A percentile compares a stretch with the other conserved stretches of the same genome.
Evolutionary conservation across 2,113 vertebrate genomes (phyloP).

Genomic region (Camarhynchus parvulus): DNA sequence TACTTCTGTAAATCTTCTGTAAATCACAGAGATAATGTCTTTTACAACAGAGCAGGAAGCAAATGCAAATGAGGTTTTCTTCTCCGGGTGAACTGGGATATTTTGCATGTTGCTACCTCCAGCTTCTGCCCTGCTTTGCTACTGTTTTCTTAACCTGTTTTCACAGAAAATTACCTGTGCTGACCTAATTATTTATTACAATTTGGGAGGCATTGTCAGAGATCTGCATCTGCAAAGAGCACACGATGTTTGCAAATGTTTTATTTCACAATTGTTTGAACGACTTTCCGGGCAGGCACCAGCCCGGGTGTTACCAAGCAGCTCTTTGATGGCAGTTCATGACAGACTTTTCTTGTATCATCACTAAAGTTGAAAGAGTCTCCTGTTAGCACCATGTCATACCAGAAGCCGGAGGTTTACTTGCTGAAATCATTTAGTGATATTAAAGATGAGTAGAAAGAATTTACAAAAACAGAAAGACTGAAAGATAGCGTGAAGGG

Average conservation of each 20-base stretch:
- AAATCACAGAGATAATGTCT: neutral
- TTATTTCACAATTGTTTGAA: neutral
- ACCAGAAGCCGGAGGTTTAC: neutral
- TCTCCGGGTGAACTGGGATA: neutral
- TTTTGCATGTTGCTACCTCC: neutral
- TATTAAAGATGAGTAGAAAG: neutral
- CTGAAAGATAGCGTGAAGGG: neutral
- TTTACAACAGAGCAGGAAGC: neutral
- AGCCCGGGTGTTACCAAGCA: neutral
- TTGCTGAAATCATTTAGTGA: neutral
- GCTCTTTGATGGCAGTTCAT: neutral
- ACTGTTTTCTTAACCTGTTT: neutral
- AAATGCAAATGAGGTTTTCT: neutral
- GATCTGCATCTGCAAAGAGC: neutral
- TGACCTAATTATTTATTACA: neutral
- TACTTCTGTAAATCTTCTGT: neutral
- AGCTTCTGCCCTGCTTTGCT: neutral
- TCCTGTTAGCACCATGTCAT: constrained; percentile 18
- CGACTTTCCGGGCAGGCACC: rapidly evolving
- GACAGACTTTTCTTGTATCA: neutral
- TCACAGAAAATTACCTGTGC: neutral
- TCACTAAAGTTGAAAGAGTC: neutral
- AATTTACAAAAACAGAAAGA: neutral
- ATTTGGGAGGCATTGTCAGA: neutral
- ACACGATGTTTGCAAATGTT: neutral